Evolutionary conservation across 2,113 vertebrate genomes (phyloP).

Genomic region (Sturnus vulgaris): DNA sequence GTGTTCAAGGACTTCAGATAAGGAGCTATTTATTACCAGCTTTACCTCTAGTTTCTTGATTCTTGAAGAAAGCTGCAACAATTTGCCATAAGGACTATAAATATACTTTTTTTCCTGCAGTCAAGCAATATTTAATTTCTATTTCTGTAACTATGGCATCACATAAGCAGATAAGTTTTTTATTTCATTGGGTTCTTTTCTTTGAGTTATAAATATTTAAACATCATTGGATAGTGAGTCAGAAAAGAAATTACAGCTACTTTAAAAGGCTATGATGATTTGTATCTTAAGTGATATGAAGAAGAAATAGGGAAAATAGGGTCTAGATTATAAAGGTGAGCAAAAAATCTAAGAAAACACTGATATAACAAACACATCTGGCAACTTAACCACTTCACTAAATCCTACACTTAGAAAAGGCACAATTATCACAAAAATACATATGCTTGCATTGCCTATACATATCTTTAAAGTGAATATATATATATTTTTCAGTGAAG

Average conservation of each 20-base stretch:
- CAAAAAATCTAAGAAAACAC: not conserved
- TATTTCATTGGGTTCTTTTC: not conserved
- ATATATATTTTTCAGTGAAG: not conserved
- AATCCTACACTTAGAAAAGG: not conserved
- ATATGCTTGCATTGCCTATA: not conserved
- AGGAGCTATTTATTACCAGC: not conserved
- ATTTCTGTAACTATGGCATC: not conserved
- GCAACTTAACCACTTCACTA: not conserved
- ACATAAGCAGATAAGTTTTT: not conserved
- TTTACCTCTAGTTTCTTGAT: not conserved
- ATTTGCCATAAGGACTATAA: not conserved
- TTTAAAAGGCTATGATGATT: not conserved
- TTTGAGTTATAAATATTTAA: not conserved
- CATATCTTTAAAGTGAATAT: not conserved
- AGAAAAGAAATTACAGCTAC: not conserved
- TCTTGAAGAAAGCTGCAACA: not conserved
- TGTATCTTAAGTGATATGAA: not conserved
- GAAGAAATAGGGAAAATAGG: not conserved
- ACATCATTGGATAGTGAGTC: not conserved
- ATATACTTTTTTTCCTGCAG: not conserved
- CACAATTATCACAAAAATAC: not conserved
- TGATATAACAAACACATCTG: not conserved
- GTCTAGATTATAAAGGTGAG: not conserved
- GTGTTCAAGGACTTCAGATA: not conserved
- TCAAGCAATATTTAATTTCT: not conserved